Base-by-base conservation (phyloP, 2,113 vertebrate genomes). In the Psettodes erumei region DNA sequence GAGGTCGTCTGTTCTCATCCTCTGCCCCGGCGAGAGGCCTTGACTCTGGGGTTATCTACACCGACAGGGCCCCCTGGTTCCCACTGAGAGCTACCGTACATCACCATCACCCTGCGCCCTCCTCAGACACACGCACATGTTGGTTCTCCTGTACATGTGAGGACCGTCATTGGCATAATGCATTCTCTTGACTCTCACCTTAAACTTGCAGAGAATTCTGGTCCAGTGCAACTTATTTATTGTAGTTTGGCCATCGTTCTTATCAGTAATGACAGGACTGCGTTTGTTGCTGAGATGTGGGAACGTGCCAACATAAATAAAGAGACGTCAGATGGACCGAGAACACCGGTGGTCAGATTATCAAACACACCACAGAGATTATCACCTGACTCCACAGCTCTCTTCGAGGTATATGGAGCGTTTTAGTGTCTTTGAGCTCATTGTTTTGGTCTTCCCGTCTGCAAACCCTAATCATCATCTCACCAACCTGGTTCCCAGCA, bases 1-100 rank as follows among this genome's bases (percentile, higher is more conserved):
- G 90, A 81, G 82, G 84, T 65, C 40, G 82, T 90, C 91, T 19
- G 47, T 56, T 88, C 86, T 84, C 77, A 85, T 91, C 67, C 84
- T 69, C 76, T 0, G 21, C 63, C 82, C 81, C 62, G 71, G 73
- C 16, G 21, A 82, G 77, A 81, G 71, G 71, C 71, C 81, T 82
- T 43, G 0, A 11, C 53, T 83, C 32, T 71, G 75, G 75, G 69
- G 77, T 90, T 85, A 93, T 93, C 81, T 42, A 80, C 86, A 85
- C 81, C 59, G 92, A 91, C 90, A 90, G 75, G n/a, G 73, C 55
- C 43, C 65, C 47, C 45, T 43, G 50, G 79, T 77, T 74, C 83
- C 88, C 74, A 79, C 88, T 87, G 90, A 89, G 86, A 88, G 33
- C 74, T 21, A 48, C 71, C 25, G 4, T 21, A 53, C 75, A 82